A percentile compares a stretch with the other conserved stretches of the same genome.
Evolutionary conservation across 1,140 invertebrate genomes (phyloP).

Genomic region (Trachymyrmex septentrionalis): DNA sequence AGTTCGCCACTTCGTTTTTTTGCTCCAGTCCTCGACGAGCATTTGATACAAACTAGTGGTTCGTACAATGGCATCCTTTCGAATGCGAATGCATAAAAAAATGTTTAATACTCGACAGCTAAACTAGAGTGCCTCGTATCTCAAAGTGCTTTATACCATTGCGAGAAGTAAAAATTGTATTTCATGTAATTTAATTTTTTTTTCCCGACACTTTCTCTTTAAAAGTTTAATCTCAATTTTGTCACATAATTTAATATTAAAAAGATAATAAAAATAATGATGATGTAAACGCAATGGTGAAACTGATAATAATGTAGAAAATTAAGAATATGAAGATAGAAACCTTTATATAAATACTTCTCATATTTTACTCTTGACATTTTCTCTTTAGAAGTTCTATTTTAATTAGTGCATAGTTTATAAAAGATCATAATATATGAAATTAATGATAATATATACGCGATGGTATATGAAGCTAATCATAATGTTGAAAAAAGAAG

Average conservation of each 20-base stretch:
- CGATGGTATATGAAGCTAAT: neutral
- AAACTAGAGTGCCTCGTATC: constrained; percentile 1
- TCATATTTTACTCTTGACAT: neutral
- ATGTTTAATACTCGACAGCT: constrained; percentile 4
- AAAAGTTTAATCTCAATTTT: neutral
- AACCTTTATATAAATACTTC: neutral
- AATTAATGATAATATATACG: constrained; percentile 6
- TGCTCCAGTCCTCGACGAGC: constrained; percentile 35
- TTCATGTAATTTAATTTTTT: neutral
- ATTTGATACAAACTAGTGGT: constrained; percentile 28
- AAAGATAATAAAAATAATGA: constrained; percentile 8
- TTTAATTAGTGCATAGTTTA: neutral
- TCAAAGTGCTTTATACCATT: constrained; percentile 14
- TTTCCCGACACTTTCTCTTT: neutral
- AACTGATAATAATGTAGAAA: constrained; percentile 9
- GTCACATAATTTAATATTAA: neutral
- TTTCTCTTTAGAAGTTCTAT: neutral
- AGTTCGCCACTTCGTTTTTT: constrained; percentile 40
- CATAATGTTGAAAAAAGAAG: neutral
- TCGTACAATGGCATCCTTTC: constrained; percentile 27
- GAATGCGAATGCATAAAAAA: constrained; percentile 27
- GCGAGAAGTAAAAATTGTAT: neutral
- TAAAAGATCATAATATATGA: neutral
- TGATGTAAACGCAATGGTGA: neutral
- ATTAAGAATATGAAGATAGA: neutral